These are phyloP conservation scores for Orchesella cincta DNA, from an alignment of 1,140 invertebrate genomes.

Conservation along the genomic window DNA sequence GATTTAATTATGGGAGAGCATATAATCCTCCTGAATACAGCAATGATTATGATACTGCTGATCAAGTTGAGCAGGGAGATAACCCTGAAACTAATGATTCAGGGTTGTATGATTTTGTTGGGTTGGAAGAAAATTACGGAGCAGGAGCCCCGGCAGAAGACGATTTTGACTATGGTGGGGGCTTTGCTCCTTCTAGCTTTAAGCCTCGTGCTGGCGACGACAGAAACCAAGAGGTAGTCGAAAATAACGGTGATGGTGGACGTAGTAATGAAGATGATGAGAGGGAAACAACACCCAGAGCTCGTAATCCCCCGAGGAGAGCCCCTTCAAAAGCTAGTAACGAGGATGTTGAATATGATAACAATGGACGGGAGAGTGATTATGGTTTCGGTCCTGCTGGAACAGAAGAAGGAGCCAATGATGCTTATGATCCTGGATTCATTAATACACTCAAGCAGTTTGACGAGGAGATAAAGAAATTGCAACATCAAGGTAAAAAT, in stretches of 20 bases:
- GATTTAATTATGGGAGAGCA: conserved; percentile 9
- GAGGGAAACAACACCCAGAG: neutral
- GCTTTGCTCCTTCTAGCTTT: neutral
- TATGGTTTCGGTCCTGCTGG: neutral
- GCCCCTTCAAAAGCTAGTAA: neutral
- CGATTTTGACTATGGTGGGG: neutral
- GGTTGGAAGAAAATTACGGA: conserved; percentile 36
- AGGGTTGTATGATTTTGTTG: conserved; percentile 31
- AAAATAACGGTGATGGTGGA: neutral
- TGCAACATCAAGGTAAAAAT: conserved; percentile 35
- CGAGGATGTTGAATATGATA: neutral
- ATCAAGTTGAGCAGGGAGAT: neutral
- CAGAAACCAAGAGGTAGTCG: neutral
- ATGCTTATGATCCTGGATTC: conserved; percentile 28
- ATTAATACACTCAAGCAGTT: conserved; percentile 33
- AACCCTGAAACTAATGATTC: conserved; percentile 12
- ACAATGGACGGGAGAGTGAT: neutral
- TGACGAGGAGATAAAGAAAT: conserved; percentile 34
- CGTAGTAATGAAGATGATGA: conserved; percentile 16
- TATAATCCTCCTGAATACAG: neutral
- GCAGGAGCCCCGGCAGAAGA: neutral
- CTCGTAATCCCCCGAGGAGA: neutral
- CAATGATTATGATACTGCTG: neutral
- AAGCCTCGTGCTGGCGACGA: neutral
- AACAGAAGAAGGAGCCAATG: neutral